Percentiles rank a stretch among this genome's conserved stretches.
Evolutionary conservation across 2,888 invertebrate genomes (phyloP).

Genomic region (Litoditis marina): DNA sequence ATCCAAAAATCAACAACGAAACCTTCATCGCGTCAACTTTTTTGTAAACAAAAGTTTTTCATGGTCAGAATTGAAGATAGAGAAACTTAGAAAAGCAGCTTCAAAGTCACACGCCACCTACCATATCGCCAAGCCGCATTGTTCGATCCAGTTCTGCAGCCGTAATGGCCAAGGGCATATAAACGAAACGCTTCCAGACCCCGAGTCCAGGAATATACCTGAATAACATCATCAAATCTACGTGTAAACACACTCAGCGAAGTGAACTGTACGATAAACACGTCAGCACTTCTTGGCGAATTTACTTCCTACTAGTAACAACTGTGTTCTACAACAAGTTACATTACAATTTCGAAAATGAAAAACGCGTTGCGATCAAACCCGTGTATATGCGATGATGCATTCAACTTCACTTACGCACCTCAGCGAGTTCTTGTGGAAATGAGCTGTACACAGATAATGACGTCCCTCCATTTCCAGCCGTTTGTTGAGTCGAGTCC

Average conservation of each 20-base stretch:
- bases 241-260: background rate
- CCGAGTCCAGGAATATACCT: constrained; percentile 16
- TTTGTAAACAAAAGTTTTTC: too few relatives aligned
- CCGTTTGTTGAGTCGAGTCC: constrained; percentile 18
- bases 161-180: constrained; percentile 8
- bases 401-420: too few relatives aligned
- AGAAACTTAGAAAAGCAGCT: background rate
- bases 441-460: constrained; percentile 34
- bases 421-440: constrained; percentile 27
- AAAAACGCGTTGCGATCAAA: too few relatives aligned
- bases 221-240: background rate
- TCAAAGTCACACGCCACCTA: background rate
- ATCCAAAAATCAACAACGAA: too few relatives aligned
- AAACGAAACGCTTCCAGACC: constrained; percentile 14
- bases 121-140: background rate
- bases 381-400: too few relatives aligned
- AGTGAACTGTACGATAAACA: too few relatives aligned
- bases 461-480: constrained; percentile 31
- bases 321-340: too few relatives aligned
- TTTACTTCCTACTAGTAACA: too few relatives aligned
- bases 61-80: too few relatives aligned
- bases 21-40: too few relatives aligned
- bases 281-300: too few relatives aligned
- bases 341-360: too few relatives aligned
- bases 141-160: constrained; percentile 1